phyloP scores from a whole-genome alignment of 64 coral and sea anemone species.

The Stichodactyla mertensii region DNA sequence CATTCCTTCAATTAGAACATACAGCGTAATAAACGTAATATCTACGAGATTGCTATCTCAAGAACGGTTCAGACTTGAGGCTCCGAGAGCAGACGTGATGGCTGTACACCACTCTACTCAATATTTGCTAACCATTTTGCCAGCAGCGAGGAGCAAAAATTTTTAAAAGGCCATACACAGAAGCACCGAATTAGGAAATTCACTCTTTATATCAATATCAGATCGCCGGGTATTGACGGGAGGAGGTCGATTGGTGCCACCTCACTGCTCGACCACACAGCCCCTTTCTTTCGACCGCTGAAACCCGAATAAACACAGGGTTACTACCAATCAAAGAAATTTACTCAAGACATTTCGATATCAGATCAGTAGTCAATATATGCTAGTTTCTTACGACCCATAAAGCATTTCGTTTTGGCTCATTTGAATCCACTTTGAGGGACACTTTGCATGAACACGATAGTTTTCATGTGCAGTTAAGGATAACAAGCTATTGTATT shows the following conservation, averaged over 20 bases:
- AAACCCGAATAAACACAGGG: neutral
- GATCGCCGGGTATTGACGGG: neutral
- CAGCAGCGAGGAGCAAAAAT: neutral
- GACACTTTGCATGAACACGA: too few species aligned
- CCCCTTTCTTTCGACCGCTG: neutral
- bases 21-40: conserved; percentile 10
- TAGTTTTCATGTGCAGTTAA: too few species aligned
- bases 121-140: conserved; percentile 6
- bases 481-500: too few species aligned
- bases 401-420: too few species aligned
- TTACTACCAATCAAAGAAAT: too few species aligned
- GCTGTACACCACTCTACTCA: neutral
- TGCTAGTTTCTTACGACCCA: too few species aligned
- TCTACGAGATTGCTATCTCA: neutral
- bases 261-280: neutral
- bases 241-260: neutral
- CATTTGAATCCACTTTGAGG: too few species aligned
- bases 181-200: neutral
- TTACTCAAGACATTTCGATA: too few species aligned
- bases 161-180: neutral
- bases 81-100: neutral
- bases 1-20: conserved; percentile 4
- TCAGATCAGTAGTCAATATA: too few species aligned
- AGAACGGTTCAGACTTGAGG: neutral
- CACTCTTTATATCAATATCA: neutral